Evolutionary conservation across 2,888 invertebrate species (phyloP).

Genomic region (Watsonalla cultraria): DNA sequence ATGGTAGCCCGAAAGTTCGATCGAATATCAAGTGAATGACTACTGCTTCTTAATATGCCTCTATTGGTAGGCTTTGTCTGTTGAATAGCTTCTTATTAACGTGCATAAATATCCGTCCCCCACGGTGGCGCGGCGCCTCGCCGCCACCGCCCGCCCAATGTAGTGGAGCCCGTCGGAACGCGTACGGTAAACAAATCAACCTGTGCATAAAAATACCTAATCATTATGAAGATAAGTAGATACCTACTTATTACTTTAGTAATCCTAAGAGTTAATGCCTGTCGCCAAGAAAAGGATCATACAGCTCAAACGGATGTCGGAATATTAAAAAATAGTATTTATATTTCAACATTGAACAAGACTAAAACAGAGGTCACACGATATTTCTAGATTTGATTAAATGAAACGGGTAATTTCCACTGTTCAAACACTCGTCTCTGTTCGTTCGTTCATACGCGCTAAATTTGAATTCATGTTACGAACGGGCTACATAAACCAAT

Average conservation of each 20-base stretch:
- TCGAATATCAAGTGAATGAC: background rate
- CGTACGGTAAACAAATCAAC: constrained; percentile 56
- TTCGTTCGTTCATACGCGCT: constrained; percentile 62
- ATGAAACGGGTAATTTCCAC: constrained; percentile 59
- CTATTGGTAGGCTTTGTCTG: constrained; percentile 52
- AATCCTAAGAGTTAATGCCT: no score
- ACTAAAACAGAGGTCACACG: constrained; percentile 46
- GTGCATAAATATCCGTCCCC: constrained; percentile 68
- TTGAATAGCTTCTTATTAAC: constrained; percentile 63
- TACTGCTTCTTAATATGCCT: background rate
- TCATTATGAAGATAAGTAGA: background rate
- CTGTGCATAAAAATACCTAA: constrained; percentile 23
- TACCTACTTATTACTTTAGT: no score
- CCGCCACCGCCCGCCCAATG: constrained; percentile 46
- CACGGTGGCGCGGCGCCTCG: constrained; percentile 5
- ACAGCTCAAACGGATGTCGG: no score
- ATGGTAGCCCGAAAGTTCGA: no score
- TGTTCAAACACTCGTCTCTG: constrained; percentile 54
- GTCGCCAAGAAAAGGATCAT: no score
- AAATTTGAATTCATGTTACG: constrained; percentile 77
- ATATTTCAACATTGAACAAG: constrained; percentile 14
- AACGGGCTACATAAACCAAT: constrained; percentile 74
- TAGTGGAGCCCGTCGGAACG: constrained; percentile 23
- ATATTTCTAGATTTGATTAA: constrained; percentile 60
- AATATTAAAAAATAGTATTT: no score